Evolutionary conservation across 2,888 invertebrate species (phyloP).

Genomic region (Griposia aprilina): DNA sequence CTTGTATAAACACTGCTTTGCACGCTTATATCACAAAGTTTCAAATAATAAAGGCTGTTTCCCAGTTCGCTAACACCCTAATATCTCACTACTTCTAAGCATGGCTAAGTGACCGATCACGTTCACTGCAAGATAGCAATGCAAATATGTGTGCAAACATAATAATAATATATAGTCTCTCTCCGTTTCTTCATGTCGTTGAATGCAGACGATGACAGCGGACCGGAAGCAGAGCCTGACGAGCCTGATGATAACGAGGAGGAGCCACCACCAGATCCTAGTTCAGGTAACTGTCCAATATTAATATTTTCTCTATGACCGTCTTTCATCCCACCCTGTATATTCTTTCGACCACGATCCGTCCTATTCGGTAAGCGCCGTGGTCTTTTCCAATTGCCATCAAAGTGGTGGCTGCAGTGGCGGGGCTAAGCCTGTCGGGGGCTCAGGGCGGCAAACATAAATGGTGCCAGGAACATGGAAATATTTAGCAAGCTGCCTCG

Average conservation of each 20-base stretch:
- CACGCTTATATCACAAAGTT: background rate
- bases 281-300: conserved; percentile 78
- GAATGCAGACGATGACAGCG: conserved; percentile 93
- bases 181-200: conserved; percentile 92
- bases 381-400: background rate
- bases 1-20: background rate
- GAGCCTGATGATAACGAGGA: conserved; percentile 88
- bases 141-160: conserved; percentile 88
- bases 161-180: conserved; percentile 91
- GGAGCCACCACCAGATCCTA: conserved; percentile 84
- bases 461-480: background rate
- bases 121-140: conserved; percentile 62
- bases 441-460: background rate
- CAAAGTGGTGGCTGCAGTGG: background rate
- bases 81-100: background rate
- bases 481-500: background rate
- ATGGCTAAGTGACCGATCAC: background rate
- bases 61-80: background rate
- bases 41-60: background rate
- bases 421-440: background rate
- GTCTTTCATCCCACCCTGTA: background rate
- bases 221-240: conserved; percentile 84
- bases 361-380: background rate
- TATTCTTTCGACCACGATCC: background rate
- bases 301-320: background rate